A percentile compares a stretch with the other conserved stretches of the same genome.
These are phyloP conservation scores for Chitala chitala DNA, from an alignment of 2,113 vertebrate species.

Conservation along the genomic window DNA sequence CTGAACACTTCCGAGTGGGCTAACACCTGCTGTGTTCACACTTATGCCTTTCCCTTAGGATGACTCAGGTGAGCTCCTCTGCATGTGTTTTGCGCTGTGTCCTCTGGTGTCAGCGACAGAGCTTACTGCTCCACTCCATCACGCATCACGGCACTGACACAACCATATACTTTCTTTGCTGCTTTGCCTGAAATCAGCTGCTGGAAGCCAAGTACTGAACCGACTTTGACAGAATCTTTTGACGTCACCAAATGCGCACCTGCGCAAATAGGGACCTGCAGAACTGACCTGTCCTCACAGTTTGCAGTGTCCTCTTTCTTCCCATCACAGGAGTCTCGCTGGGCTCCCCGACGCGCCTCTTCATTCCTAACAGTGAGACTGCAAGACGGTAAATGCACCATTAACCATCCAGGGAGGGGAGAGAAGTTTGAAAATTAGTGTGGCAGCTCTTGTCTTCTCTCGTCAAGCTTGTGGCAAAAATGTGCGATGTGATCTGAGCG, in stretches of 20 bases:
- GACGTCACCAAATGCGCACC: not conserved
- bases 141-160: too few relatives aligned
- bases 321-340: constrained; percentile 73
- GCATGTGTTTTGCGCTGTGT: too few relatives aligned
- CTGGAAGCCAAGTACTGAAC: not conserved
- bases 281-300: constrained; percentile 83
- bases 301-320: constrained; percentile 69
- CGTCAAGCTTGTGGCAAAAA: constrained; percentile 1
- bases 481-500: not conserved
- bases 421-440: too few relatives aligned
- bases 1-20: too few relatives aligned
- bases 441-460: too few relatives aligned
- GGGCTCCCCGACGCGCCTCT: constrained; percentile 76
- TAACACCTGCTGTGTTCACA: too few relatives aligned
- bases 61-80: too few relatives aligned
- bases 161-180: too few relatives aligned
- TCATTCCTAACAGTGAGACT: constrained; percentile 83
- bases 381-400: constrained; percentile 48
- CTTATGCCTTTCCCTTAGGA: too few relatives aligned
- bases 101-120: too few relatives aligned
- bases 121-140: too few relatives aligned
- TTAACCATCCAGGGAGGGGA: too few relatives aligned
- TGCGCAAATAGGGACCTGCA: not conserved
- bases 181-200: not conserved
- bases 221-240: not conserved